phyloP scores from a whole-genome alignment of 2,888 invertebrate species.

The Plagodis pulveraria region DNA sequence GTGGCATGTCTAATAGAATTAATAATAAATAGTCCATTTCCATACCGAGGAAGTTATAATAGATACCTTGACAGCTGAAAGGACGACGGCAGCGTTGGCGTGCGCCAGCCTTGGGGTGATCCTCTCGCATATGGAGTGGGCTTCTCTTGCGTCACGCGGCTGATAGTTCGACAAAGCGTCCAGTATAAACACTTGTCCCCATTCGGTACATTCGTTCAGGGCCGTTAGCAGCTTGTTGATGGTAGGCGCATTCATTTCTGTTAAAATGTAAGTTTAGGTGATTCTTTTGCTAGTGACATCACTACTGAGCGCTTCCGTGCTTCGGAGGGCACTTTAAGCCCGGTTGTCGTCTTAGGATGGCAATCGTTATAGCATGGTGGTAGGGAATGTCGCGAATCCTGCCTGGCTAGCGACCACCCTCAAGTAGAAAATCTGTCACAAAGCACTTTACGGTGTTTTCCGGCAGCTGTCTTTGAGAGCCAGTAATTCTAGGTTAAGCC shows the following conservation, averaged over 20 bases:
- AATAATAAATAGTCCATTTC: background rate
- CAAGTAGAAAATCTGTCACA: too few species aligned
- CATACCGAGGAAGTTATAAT: background rate
- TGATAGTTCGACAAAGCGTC: conserved; percentile 99
- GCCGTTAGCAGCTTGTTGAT: conserved; percentile 99
- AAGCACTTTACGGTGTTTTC: too few species aligned
- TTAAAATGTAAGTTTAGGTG: conserved; percentile 20
- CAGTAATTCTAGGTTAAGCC: too few species aligned
- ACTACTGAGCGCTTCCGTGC: too few species aligned
- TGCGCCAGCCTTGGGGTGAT: conserved; percentile 99
- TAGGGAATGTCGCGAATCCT: too few species aligned
- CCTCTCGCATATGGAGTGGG: conserved; percentile 98
- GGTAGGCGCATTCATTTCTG: conserved; percentile 98
- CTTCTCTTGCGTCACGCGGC: conserved; percentile 98
- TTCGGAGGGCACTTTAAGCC: too few species aligned
- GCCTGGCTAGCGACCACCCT: too few species aligned
- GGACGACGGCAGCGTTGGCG: conserved; percentile 99
- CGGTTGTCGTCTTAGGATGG: too few species aligned
- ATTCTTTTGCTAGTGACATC: too few species aligned
- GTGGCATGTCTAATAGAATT: too few species aligned
- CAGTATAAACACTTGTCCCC: conserved; percentile 99
- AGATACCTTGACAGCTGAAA: conserved; percentile 97
- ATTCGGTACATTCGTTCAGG: conserved; percentile 99
- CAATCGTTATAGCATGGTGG: too few species aligned
- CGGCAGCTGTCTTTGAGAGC: too few species aligned